Base-by-base conservation (phyloP, 2,888 invertebrate species). In the Odiellus spinosus region DNA sequence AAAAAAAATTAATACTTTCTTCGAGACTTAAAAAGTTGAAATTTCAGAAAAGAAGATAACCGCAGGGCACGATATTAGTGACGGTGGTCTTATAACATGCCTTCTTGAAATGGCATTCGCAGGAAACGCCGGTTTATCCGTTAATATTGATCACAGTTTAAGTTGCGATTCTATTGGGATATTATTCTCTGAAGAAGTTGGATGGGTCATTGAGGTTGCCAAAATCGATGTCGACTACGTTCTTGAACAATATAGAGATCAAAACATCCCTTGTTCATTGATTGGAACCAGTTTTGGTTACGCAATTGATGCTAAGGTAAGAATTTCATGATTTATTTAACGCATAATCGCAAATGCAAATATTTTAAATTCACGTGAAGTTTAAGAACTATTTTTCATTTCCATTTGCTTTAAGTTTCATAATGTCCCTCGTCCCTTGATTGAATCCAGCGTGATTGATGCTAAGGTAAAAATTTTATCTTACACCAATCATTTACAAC, bases 101-200 rank as follows among this genome's bases (percentile, higher is more conserved):
- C 65, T 87, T 0, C 63, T 96, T 49, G 96, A 98, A 70, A 95
- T 96, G 93, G 82, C 84, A n/a, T 86, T 96, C 62, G 90, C 79
- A 47, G 93, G 95, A 34, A 70, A 91, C 48, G 76, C 81, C 56
- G 91, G 91, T 1, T 60, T 90, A 14, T 68, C 75, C 14, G 63
- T 53, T 6, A 55, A 53, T 46, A 51, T 52, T 33, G 45, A 19
- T n/a, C 15, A 38, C 15, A 38, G n/a, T 38, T 17, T 38, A 8
- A 42, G 44, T 36, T 21, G 21, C 10, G 32, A 50, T 19, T 67
- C 75, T 1, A 64, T 84, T 6, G 76, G 79, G 49, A 71, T 82
- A 17, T 66, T 90, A 18, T 90, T 86, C 62, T 74, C 79, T 43
- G 90, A 90, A 64, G 90, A 90, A 67, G 72, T 82, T 19, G 88